These are phyloP conservation scores for Hyperoplus lanceolatus DNA, from an alignment of 2,797 vertebrate genomes.

Conservation along the genomic window DNA sequence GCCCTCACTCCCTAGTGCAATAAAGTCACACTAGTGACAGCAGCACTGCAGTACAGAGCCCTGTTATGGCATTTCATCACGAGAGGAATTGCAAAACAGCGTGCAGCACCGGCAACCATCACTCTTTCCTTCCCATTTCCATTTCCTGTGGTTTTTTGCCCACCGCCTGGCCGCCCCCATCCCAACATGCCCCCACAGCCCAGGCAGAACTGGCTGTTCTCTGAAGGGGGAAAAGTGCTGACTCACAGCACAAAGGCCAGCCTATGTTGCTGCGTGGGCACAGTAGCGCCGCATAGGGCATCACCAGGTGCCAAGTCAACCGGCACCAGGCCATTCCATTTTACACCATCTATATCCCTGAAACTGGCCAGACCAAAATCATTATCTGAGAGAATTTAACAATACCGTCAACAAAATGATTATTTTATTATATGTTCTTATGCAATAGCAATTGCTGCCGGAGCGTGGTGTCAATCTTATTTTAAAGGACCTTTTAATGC, in stretches of 20 bases:
- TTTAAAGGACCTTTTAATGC: background rate
- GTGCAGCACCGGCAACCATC: conserved; percentile 45
- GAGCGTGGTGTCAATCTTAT: background rate
- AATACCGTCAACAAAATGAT: background rate
- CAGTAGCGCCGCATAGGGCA: conserved; percentile 35
- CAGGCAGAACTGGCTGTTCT: conserved; percentile 67
- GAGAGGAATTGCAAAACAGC: conserved; percentile 50
- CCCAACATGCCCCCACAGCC: conserved; percentile 55
- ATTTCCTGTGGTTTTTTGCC: conserved; percentile 68
- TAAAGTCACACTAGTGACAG: background rate
- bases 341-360: conserved; percentile 21
- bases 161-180: conserved; percentile 34
- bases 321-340: conserved; percentile 37
- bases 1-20: conserved; percentile 9
- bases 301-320: conserved; percentile 55
- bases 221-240: conserved; percentile 66
- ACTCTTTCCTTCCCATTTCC: conserved; percentile 71
- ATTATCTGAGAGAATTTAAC: background rate
- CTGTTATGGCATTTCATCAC: conserved; percentile 60
- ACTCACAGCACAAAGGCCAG: conserved; percentile 71
- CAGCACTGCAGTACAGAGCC: conserved; percentile 36
- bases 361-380: conserved; percentile 12
- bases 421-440: background rate
- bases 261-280: conserved; percentile 55
- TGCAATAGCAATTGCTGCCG: background rate